phyloP scores from a whole-genome alignment of 1,140 invertebrate species.

The Eueides isabella region DNA sequence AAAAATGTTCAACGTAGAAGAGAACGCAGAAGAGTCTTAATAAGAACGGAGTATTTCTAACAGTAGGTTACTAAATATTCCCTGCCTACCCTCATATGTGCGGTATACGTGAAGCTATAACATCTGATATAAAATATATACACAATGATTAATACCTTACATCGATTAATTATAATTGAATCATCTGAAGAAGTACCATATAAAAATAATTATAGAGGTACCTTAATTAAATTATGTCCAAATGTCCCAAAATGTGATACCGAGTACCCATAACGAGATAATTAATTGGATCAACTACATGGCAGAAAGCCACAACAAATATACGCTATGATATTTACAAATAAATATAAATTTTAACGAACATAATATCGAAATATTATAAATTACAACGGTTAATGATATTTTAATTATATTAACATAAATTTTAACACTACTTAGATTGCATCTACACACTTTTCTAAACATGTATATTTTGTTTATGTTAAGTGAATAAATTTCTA shows the following conservation, averaged over 20 bases:
- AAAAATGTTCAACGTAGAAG: too few relatives aligned
- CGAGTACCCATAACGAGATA: conserved; percentile 16
- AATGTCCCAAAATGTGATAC: conserved; percentile 3
- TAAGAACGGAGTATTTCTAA: too few relatives aligned
- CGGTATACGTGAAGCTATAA: too few relatives aligned
- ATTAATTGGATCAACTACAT: conserved; percentile 26
- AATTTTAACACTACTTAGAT: neutral
- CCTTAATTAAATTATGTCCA: neutral
- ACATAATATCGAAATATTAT: neutral
- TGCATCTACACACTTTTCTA: too few relatives aligned
- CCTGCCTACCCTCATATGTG: too few relatives aligned
- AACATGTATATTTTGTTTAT: too few relatives aligned
- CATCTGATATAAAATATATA: too few relatives aligned
- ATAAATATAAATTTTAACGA: neutral
- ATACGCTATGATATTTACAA: neutral
- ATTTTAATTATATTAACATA: neutral
- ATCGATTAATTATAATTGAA: too few relatives aligned
- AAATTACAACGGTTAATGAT: neutral
- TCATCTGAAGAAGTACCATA: neutral
- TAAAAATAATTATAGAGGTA: neutral
- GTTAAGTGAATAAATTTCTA: too few relatives aligned
- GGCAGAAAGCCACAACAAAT: conserved; percentile 16
- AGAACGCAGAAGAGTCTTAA: too few relatives aligned
- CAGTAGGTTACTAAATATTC: too few relatives aligned
- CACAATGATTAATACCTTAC: too few relatives aligned